Evolutionary conservation across 1,140 invertebrate species (phyloP).

Genomic region (Tetramorium alpestre): DNA sequence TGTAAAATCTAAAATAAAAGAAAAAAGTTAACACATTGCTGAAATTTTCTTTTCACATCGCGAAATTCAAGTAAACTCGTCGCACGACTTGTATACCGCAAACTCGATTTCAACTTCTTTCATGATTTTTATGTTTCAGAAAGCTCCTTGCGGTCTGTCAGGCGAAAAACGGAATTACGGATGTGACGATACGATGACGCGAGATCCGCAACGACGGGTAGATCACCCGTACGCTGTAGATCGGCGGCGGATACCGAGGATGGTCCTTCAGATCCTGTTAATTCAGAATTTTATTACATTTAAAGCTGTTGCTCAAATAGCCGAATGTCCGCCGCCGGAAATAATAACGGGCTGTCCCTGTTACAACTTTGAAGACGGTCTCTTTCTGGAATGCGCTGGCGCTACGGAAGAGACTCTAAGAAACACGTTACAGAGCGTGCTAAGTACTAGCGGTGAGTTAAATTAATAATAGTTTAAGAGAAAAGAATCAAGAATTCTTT

Average conservation of each 20-base stretch:
- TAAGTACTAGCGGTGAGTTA: slow-evolving; percentile 80
- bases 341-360: slow-evolving; percentile 90
- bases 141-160: slow-evolving; percentile 15
- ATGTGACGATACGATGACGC: slow-evolving; percentile 80
- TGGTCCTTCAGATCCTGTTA: slow-evolving; percentile 72
- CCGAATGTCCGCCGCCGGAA: slow-evolving; percentile 83
- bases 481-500: neutral
- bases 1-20: neutral
- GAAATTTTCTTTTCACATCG: neutral
- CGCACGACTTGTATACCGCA: neutral
- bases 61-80: neutral
- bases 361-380: slow-evolving; percentile 95
- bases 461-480: slow-evolving; percentile 2
- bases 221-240: slow-evolving; percentile 54
- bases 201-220: slow-evolving; percentile 66
- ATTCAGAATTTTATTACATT: slow-evolving; percentile 62
- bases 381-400: slow-evolving; percentile 95
- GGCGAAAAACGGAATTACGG: slow-evolving; percentile 58
- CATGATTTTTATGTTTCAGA: slow-evolving; percentile 68
- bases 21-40: neutral
- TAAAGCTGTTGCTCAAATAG: slow-evolving; percentile 70
- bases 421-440: slow-evolving; percentile 86
- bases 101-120: slow-evolving; percentile 4
- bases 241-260: slow-evolving; percentile 62
- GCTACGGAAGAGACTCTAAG: slow-evolving; percentile 88